These are phyloP conservation scores for Caretta caretta DNA, from an alignment of 2,113 vertebrate genomes.

Conservation along the genomic window DNA sequence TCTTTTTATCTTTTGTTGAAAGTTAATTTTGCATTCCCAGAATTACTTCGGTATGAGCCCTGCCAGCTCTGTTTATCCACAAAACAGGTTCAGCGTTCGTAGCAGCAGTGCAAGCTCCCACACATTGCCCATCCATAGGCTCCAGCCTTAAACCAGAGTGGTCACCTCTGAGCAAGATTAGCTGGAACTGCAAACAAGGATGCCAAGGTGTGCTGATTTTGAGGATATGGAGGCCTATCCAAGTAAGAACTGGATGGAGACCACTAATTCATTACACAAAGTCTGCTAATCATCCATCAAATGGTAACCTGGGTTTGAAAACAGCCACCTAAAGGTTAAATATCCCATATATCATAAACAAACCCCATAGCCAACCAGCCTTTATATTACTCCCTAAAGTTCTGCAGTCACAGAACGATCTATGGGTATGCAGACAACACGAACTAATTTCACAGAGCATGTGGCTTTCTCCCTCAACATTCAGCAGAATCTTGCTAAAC, in stretches of 20 bases:
- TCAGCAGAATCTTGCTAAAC: not conserved
- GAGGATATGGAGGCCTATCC: not conserved
- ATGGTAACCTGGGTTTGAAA: not conserved
- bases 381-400: not conserved
- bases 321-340: fast-evolving
- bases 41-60: not conserved
- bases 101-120: not conserved
- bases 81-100: not conserved
- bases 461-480: not conserved
- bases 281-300: fast-evolving
- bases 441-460: not conserved
- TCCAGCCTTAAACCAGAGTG: not conserved
- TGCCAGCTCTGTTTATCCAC: not conserved
- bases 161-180: fast-evolving
- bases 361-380: not conserved
- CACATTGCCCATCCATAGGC: not conserved
- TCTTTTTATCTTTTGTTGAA: not conserved
- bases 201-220: not conserved
- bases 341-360: not conserved
- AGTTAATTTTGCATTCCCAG: not conserved
- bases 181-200: not conserved
- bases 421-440: not conserved
- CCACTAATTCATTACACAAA: not conserved
- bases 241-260: fast-evolving
- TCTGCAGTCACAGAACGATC: not conserved